Conservation (phyloP, 2,888 invertebrate genomes). For the Embidobia sp. region DNA sequence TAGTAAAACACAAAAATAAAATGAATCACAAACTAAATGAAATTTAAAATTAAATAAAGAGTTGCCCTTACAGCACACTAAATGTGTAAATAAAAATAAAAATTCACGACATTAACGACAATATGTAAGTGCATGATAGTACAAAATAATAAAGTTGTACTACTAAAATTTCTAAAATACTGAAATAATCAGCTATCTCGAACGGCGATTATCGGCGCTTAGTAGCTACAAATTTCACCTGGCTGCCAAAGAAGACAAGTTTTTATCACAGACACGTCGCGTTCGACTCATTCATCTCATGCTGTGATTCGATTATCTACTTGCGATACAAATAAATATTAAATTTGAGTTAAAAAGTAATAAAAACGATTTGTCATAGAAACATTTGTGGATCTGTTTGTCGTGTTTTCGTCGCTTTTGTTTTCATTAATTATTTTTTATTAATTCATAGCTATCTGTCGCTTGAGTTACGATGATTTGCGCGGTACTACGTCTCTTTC, state of each 20-base stretch:
- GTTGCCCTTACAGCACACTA: too few relatives aligned
- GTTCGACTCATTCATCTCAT: conserved; percentile 30
- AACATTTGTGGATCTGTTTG: conserved; percentile 9
- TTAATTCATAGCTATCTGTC: conserved; percentile 17
- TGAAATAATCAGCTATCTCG: conserved; percentile 2
- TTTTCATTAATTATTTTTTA: background rate
- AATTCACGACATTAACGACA: too few relatives aligned
- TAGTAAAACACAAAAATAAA: too few relatives aligned
- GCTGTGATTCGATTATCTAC: conserved; percentile 42
- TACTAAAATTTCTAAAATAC: too few relatives aligned
- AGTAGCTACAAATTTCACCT: conserved; percentile 32
- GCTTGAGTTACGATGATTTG: conserved; percentile 1
- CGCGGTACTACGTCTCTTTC: conserved; percentile 73
- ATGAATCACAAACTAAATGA: too few relatives aligned
- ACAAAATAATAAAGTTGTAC: too few relatives aligned
- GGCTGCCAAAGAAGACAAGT: conserved; percentile 53
- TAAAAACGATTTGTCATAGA: conserved; percentile 56
- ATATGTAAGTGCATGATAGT: background rate
- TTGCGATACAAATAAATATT: conserved; percentile 48
- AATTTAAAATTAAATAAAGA: too few relatives aligned
- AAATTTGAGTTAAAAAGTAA: conserved; percentile 36
- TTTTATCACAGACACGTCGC: conserved; percentile 56
- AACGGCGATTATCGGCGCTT: conserved; percentile 18
- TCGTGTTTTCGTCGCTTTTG: conserved; percentile 4
- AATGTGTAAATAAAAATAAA: too few relatives aligned